Conservation (phyloP, 1,140 invertebrate species). For the Diuraphis noxia region DNA sequence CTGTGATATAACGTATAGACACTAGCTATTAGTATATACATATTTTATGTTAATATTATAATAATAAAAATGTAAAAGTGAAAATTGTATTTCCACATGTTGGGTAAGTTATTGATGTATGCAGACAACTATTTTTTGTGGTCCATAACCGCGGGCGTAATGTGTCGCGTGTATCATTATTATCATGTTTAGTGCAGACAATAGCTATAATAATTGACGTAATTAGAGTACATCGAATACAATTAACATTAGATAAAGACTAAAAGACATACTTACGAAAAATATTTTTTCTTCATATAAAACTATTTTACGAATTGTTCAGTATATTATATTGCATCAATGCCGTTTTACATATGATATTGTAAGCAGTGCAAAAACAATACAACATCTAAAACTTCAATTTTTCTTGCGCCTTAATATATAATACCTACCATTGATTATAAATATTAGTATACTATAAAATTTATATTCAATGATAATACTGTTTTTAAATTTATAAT, state of each 20-base stretch:
- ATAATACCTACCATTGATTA: too few species aligned
- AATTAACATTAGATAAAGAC: neutral
- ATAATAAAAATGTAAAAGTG: neutral
- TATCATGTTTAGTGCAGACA: neutral
- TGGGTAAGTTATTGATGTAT: neutral
- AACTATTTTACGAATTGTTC: neutral
- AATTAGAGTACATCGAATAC: neutral
- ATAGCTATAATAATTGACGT: neutral
- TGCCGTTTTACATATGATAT: neutral
- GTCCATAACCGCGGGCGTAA: neutral
- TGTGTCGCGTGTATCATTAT: neutral
- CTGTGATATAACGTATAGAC: neutral
- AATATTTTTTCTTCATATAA: neutral
- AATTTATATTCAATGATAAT: too few species aligned
- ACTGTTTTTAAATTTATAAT: neutral
- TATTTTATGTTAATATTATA: neutral
- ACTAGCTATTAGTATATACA: neutral
- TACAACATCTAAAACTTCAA: neutral
- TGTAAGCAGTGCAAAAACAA: neutral
- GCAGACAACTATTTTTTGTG: neutral
- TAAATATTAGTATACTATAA: too few species aligned
- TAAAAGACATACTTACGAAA: neutral
- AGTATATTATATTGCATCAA: neutral
- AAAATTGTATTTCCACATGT: neutral
- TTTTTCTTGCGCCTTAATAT: neutral